phyloP scores from a whole-genome alignment of 1,140 invertebrate species.

The Pentalonia nigronervosa region DNA sequence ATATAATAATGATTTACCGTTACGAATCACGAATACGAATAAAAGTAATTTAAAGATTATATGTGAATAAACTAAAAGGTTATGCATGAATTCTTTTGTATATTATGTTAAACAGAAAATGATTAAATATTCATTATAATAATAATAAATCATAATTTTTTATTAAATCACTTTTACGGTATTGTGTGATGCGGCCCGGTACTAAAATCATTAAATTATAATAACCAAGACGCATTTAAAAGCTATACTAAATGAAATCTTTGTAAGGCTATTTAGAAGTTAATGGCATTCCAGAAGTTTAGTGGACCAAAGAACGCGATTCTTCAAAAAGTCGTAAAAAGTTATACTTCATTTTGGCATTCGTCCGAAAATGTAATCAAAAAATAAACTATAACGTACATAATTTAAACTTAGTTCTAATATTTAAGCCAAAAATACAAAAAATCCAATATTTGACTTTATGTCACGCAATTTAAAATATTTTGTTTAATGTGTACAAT shows the following conservation, averaged over 20 bases:
- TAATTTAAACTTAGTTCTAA: not conserved
- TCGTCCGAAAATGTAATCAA: not conserved
- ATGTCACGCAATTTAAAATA: too few relatives aligned
- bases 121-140: conserved; percentile 13
- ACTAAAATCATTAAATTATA: not conserved
- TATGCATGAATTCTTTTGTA: not conserved
- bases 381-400: conserved; percentile 10
- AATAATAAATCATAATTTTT: not conserved
- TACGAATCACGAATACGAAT: not conserved
- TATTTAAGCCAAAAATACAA: conserved; percentile 20
- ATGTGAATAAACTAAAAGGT: not conserved
- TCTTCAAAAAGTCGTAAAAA: conserved; percentile 34
- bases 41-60: not conserved
- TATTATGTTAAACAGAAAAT: not conserved
- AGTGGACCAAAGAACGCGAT: not conserved
- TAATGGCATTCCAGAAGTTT: conserved; percentile 18
- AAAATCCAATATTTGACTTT: not conserved
- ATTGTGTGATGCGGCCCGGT: not conserved
- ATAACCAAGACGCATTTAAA: not conserved
- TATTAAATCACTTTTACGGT: not conserved
- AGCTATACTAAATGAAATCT: not conserved
- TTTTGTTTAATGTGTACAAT: not conserved
- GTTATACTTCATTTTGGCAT: conserved; percentile 15
- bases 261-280: not conserved
- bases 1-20: conserved; percentile 23